Evolutionary conservation across 2,888 invertebrate genomes (phyloP), one percentile per base, ranked within the genome.

Genomic region (Maniola hyperantus): DNA sequence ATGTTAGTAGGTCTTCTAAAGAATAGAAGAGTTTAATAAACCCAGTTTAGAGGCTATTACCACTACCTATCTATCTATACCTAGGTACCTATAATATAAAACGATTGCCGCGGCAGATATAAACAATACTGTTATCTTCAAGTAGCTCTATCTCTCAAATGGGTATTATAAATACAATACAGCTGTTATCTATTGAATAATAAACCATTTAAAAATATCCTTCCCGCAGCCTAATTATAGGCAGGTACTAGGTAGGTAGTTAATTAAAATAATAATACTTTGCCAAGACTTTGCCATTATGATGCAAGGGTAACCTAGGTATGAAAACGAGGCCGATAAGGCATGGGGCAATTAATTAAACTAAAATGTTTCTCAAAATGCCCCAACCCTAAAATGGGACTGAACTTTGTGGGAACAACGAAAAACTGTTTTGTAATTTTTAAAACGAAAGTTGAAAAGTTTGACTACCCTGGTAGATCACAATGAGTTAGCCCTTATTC

Each of bases 71-170:
- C n/a, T n/a, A n/a, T n/a, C n/a, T n/a, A n/a, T n/a, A n/a, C n/a
- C n/a, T n/a, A n/a, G n/a, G n/a, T 51, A 50, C 20, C 46, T 48
- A 51, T 5, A 0, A 0, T 2, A 6, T 11, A 13, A 20, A 54
- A 36, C 55, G 55, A 55, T 20, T 1, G 55, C n/a, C n/a, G n/a
- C 36, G 36, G 55, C 39, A 55, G 39, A 55, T 55, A 55, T 55
- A 39, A 39, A 55, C 18, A 55, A 55, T 18, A 18, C 11, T 13
- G 39, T 55, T 42, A 57, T 57, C 42, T 20, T 11, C 5, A 39
- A 13, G 57, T 20, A 57, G 57, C 15, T 42, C 15, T 57, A 57
- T 57, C 20, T 39, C 57, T 57, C 42, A 57, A 57, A 57, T 57
- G 42, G 57, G 11, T 36, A 6, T 54, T 54, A 54, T 54, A 15